Percentiles rank a stretch among this genome's conserved stretches.
Evolutionary conservation across 2,113 vertebrate genomes (phyloP).

Genomic region (Phocoena sinus): DNA sequence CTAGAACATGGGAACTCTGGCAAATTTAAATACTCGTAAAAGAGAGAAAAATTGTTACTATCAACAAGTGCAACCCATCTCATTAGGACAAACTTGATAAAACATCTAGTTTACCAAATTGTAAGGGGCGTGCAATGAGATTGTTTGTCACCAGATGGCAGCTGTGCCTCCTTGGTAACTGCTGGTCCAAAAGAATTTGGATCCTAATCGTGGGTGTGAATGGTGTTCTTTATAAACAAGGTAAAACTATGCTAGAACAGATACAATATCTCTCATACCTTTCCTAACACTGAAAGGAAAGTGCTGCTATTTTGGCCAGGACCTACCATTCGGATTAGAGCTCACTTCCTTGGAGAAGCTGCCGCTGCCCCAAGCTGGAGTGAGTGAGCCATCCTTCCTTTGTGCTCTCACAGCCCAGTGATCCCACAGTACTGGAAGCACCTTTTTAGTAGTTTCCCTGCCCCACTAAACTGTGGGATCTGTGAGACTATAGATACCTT

Average conservation of each 20-base stretch:
- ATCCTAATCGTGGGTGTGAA: background rate
- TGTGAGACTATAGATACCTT: background rate
- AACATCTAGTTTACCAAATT: background rate
- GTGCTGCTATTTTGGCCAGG: background rate
- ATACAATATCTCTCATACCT: background rate
- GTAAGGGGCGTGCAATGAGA: background rate
- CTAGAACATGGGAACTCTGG: background rate
- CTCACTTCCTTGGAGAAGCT: background rate
- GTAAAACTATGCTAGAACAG: background rate
- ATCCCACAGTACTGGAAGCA: background rate
- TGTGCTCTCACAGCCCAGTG: background rate
- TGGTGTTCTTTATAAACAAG: background rate
- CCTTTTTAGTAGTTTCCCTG: background rate
- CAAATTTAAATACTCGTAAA: background rate
- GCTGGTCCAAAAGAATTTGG: background rate
- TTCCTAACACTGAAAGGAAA: background rate
- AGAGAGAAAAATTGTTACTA: background rate
- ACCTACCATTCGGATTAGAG: background rate
- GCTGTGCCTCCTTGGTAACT: background rate
- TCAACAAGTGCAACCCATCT: background rate
- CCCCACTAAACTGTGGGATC: background rate
- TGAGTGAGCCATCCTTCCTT: background rate
- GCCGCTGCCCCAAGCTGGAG: background rate
- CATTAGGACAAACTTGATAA: background rate
- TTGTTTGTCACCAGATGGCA: background rate